These are phyloP conservation scores for Rhagoletis zephyria DNA, from an alignment of 1,140 invertebrate species.

Conservation along the genomic window DNA sequence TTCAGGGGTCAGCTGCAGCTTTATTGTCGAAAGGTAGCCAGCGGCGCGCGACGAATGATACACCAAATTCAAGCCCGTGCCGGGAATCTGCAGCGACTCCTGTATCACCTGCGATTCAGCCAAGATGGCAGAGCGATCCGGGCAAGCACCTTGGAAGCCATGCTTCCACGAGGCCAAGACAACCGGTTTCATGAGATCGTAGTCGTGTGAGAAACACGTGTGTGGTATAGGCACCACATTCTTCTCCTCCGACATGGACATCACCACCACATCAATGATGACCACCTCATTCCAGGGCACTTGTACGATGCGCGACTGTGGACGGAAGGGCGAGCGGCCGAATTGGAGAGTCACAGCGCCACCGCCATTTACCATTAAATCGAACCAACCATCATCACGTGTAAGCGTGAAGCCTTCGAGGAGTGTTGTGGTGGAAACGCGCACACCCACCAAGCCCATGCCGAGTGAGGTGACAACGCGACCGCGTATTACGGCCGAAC, in stretches of 20 bases:
- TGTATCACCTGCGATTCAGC: constrained; percentile 96
- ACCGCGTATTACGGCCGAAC: constrained; percentile 95
- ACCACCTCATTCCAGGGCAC: constrained; percentile 98
- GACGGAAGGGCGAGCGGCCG: constrained; percentile 91
- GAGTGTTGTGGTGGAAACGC: constrained; percentile 91
- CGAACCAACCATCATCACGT: constrained; percentile 93
- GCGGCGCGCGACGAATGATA: constrained; percentile 94
- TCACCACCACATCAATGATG: constrained; percentile 89
- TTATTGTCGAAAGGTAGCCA: constrained; percentile 94
- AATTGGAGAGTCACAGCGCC: constrained; percentile 95
- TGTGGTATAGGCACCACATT: constrained; percentile 76
- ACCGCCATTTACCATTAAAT: constrained; percentile 96
- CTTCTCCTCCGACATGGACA: constrained; percentile 88
- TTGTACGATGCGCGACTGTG: constrained; percentile 91
- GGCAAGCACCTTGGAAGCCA: constrained; percentile 94
- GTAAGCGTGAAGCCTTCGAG: constrained; percentile 95
- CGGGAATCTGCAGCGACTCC: constrained; percentile 93
- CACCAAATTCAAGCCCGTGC: constrained; percentile 92
- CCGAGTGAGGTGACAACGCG: constrained; percentile 91
- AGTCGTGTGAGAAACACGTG: constrained; percentile 91
- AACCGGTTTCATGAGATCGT: constrained; percentile 93
- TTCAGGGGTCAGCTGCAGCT: constrained; percentile 92
- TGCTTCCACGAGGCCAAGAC: constrained; percentile 96
- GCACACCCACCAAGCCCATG: constrained; percentile 92
- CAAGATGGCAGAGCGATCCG: constrained; percentile 91